Base-by-base conservation (phyloP, 2,797 vertebrate genomes). In the Myotis vivesi region DNA sequence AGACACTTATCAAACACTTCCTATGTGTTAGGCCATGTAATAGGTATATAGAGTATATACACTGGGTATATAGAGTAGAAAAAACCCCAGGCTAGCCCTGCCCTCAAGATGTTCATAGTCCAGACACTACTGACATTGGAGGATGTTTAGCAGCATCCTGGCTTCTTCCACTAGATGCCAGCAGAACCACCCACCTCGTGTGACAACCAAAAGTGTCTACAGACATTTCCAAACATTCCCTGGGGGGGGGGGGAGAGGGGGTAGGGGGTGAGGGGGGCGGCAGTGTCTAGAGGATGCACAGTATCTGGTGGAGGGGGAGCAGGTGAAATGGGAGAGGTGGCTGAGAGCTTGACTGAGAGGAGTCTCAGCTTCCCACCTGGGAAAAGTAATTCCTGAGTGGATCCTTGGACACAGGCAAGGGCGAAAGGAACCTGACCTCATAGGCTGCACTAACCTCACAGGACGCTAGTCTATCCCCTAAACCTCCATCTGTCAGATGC, bases 401-500 rank as follows among this genome's bases (percentile, higher is more conserved):
- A 57, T 38, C 16, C 49, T 20, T 51, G 41, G 68, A 44, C 33
- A 38, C 4, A 9, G 16, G 6, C 10, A 30, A 41, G 76, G 28
- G 46, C 36, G 17, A 38, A 62, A 68, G 44, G 16, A 73, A 30
- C 22, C 41, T 46, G 33, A 10, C 19, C 11, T 81, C 30, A 5
- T 9, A 11, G 59, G 51, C 69, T 36, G 3, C 2, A 16, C 5
- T 28, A 19, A 22, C 22, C 20, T 72, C 8, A 0, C 5, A 38
- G 33, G 51, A 87, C 1, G 20, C 36, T 44, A 22, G 2, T 13
- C 36, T 36, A 55, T 19, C 0, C 8, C 25, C 12, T 10, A 98
- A 98, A 98, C 97, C 97, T 99, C 98, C 98, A 97, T 98, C 98
- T 97, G 98, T 97, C 98, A 98, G 97, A 97, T 98, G 97, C 98